A percentile compares a stretch with the other conserved stretches of the same genome.
phyloP scores from a whole-genome alignment of 2,888 invertebrate species.

The Ochropleura plecta region DNA sequence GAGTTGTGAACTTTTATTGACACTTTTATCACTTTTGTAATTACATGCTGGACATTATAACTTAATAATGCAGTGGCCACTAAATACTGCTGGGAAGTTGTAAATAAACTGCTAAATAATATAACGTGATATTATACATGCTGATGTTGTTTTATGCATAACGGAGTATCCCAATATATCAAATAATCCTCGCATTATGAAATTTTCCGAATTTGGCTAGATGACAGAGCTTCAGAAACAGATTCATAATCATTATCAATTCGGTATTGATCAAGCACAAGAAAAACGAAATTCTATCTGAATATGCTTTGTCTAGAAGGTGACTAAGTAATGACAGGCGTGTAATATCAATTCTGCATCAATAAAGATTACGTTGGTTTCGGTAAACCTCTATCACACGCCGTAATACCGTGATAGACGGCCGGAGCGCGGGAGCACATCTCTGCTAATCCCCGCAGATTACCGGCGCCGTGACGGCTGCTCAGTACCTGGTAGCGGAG shows the following conservation, averaged over 20 bases:
- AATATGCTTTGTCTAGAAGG: neutral
- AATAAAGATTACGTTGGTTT: conserved; percentile 4
- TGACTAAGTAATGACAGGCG: neutral
- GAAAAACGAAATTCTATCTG: neutral
- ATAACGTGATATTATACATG: no score
- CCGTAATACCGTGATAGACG: neutral
- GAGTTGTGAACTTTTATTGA: conserved; percentile 35
- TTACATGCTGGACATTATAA: conserved; percentile 24
- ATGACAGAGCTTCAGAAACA: neutral
- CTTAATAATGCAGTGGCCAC: conserved; percentile 1
- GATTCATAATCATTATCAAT: neutral
- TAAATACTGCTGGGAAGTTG: neutral
- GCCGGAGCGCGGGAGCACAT: conserved; percentile 4
- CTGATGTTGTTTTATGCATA: neutral
- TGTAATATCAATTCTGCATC: conserved; percentile 11
- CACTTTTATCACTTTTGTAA: conserved; percentile 31
- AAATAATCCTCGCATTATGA: neutral
- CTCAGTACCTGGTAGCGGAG: neutral
- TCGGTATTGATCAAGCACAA: neutral
- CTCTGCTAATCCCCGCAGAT: conserved; percentile 41
- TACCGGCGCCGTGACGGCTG: conserved; percentile 11
- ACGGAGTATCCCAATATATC: neutral
- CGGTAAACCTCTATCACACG: conserved; percentile 12
- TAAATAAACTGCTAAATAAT: conserved; percentile 8
- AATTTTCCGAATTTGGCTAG: neutral